Evolutionary conservation across 2,113 vertebrate species (phyloP).

Genomic region (Tiliqua scincoides): DNA sequence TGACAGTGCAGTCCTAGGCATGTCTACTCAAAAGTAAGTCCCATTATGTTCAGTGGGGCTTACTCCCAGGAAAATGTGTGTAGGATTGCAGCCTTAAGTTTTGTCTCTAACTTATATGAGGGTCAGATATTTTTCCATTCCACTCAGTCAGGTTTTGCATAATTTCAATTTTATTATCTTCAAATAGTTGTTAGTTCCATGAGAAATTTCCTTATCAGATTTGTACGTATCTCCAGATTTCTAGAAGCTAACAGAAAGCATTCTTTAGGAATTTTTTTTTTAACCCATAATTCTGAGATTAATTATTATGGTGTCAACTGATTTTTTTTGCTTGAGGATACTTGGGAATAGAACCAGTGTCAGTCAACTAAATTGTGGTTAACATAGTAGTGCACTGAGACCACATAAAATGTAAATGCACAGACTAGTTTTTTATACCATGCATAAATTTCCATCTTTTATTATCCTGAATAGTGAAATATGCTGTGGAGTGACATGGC

Average conservation of each 20-base stretch:
- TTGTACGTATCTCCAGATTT: neutral
- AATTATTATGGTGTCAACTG: neutral
- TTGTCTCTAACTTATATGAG: neutral
- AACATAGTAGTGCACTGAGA: constrained; percentile 3
- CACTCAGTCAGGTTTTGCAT: neutral
- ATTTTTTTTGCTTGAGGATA: neutral
- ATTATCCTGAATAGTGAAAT: constrained; percentile 2
- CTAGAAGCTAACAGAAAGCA: neutral
- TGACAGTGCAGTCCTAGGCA: too few species aligned
- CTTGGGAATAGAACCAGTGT: constrained; percentile 15
- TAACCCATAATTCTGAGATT: neutral
- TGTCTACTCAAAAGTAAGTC: too few species aligned
- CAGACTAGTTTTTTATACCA: constrained; percentile 41
- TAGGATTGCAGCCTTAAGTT: too few species aligned
- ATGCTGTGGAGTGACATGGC: constrained; percentile 23
- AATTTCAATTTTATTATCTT: neutral
- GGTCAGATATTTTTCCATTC: neutral
- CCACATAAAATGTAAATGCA: constrained; percentile 20
- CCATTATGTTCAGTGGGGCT: too few species aligned
- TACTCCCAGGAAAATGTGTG: too few species aligned
- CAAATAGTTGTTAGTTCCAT: neutral
- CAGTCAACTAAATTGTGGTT: neutral
- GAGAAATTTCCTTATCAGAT: neutral
- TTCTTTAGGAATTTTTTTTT: neutral
- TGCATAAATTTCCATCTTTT: constrained; percentile 30